Percentiles rank a stretch among this genome's conserved stretches.
Conservation (phyloP, 2,888 invertebrate species). For the Lasioglossum morio region DNA sequence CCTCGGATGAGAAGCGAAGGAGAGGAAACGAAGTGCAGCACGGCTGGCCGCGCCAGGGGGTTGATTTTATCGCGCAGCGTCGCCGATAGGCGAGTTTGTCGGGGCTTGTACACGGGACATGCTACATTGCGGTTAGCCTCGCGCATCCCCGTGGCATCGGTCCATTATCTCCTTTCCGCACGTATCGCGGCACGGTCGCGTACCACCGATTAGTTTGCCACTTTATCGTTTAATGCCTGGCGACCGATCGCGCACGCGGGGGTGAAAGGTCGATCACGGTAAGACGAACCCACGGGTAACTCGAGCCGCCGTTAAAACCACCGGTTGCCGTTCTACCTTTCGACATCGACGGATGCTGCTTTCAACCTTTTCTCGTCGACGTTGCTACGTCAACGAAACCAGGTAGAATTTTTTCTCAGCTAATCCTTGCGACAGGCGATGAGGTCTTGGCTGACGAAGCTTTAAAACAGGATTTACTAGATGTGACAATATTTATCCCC, state of each 20-base stretch:
- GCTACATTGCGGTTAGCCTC: conserved; percentile 52
- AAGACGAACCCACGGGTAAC: conserved; percentile 67
- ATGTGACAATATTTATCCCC: too few relatives aligned
- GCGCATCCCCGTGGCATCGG: conserved; percentile 57
- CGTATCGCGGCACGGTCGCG: conserved; percentile 59
- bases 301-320: conserved; percentile 69
- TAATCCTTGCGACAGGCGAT: not conserved
- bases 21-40: not conserved
- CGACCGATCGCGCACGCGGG: conserved; percentile 47
- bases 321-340: conserved; percentile 59
- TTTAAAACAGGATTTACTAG: not conserved
- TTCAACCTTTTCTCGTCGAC: not conserved
- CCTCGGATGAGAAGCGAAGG: not conserved
- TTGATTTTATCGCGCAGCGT: conserved; percentile 36
- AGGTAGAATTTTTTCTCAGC: not conserved
- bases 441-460: not conserved
- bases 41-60: not conserved
- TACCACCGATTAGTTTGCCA: conserved; percentile 74
- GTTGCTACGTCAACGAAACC: not conserved
- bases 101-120: conserved; percentile 38
- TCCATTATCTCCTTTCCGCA: conserved; percentile 66
- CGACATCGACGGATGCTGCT: not conserved
- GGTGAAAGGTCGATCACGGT: conserved; percentile 64
- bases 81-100: conserved; percentile 51
- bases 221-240: conserved; percentile 75